Evolutionary conservation across 1,140 invertebrate genomes (phyloP), one percentile per base, ranked within the genome.

Genomic region (Archivesica marissinica): DNA sequence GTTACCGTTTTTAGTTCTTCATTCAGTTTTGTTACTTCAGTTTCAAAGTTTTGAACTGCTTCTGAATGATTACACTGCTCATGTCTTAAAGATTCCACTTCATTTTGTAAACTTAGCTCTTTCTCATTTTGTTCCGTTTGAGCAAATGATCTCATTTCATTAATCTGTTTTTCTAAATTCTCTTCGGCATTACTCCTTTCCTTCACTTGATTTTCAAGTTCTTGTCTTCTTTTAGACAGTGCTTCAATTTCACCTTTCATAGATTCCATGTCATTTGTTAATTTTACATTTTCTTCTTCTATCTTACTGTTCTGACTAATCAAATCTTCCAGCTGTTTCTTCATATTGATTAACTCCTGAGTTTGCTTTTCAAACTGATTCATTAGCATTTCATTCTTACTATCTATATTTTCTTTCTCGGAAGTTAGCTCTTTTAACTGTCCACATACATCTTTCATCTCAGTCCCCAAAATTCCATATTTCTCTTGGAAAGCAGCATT

Each of bases 381-480:
- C 28, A 28, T 28, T 20, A 59, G 2, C 3, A 2, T 25, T 41
- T 25, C n/a, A 44, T 77, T 77, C 44, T 44, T 52, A 28, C 28
- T 28, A 41, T 2, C 44, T 2, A 44, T 11, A 0, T 39, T 47
- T 15, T 59, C 54, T 28, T 41, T 33, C 17, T 86, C 64, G n/a
- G 35, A 52, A n/a, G 30, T 68, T 7, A 78, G 28, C 17, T n/a
- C 15, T 50, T 83, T 59, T 11, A 78, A 52, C 33, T 86, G 59
- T 11, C 28, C 28, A 28, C 84, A 79, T 23, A 88, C 59, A 30
- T 89, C 54, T 33, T 64, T 72, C n/a, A 86, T 38, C 35, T 88
- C 61, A 13, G 87, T 76, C 35, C 70, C 59, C 15, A 88, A 56
- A 47, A 85, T 78, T 25, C 50, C 41, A 56, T 20, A 25, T 20